These are phyloP conservation scores for Stichodactyla mertensii DNA, from an alignment of 64 coral and sea anemone species.

Conservation along the genomic window DNA sequence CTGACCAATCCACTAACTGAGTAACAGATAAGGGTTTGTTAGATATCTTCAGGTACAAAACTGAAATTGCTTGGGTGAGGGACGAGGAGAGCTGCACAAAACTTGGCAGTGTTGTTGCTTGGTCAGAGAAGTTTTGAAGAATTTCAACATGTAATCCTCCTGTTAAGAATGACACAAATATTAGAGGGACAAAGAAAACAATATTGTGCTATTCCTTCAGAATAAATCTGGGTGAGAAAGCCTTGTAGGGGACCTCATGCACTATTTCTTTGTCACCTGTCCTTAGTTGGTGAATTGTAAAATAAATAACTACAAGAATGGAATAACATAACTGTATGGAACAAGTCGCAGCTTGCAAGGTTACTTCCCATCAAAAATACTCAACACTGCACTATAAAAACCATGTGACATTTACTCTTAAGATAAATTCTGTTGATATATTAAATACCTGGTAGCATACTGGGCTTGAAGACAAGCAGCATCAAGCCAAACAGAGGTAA, in stretches of 20 bases:
- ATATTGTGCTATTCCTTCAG: too few relatives aligned
- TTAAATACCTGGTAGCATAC: slow-evolving; percentile 65
- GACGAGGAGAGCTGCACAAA: not conserved
- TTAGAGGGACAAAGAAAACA: not conserved
- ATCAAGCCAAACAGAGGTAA: slow-evolving; percentile 68
- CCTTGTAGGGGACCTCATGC: too few relatives aligned
- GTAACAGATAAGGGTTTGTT: slow-evolving; percentile 9
- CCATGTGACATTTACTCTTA: too few relatives aligned
- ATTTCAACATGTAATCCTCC: slow-evolving; percentile 1
- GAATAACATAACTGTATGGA: too few relatives aligned
- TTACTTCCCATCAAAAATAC: too few relatives aligned
- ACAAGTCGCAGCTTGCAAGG: too few relatives aligned
- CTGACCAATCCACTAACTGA: slow-evolving; percentile 1
- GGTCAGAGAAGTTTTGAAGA: not conserved
- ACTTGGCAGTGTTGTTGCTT: not conserved
- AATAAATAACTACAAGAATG: too few relatives aligned
- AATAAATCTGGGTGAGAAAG: too few relatives aligned
- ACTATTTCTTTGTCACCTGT: too few relatives aligned
- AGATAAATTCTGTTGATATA: too few relatives aligned
- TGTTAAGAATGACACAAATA: not conserved
- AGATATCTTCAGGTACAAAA: slow-evolving; percentile 7
- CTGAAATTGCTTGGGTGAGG: not conserved
- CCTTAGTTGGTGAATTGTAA: too few relatives aligned
- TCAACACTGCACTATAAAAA: too few relatives aligned
- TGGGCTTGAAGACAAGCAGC: slow-evolving; percentile 32